Conservation (phyloP, 2,797 vertebrate species). For the Hyperoplus immaculatus region DNA sequence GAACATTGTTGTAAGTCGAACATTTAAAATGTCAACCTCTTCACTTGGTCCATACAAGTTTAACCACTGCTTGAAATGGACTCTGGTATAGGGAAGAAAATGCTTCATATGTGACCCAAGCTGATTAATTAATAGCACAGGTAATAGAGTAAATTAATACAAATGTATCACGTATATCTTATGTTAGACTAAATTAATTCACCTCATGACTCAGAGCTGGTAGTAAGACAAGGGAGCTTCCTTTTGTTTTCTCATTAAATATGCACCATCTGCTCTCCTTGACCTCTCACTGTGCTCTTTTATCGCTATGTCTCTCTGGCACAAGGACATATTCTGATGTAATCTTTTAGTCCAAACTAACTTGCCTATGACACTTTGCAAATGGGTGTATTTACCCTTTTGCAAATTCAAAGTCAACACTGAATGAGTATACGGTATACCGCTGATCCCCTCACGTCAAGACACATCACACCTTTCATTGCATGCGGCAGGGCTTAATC, state of each 20-base stretch:
- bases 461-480: constrained; percentile 57
- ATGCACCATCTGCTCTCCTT: constrained; percentile 38
- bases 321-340: neutral
- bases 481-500: constrained; percentile 48
- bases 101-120: neutral
- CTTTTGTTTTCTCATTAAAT: constrained; percentile 42
- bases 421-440: constrained; percentile 19
- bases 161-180: constrained; percentile 21
- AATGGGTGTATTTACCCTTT: constrained; percentile 37
- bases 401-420: constrained; percentile 52
- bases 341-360: constrained; percentile 7
- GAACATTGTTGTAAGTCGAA: constrained; percentile 29
- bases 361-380: constrained; percentile 22
- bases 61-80: constrained; percentile 13
- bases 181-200: constrained; percentile 19
- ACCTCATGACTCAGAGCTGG: constrained; percentile 1
- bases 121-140: constrained; percentile 24
- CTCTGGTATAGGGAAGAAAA: neutral
- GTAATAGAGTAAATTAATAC: constrained; percentile 39
- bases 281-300: constrained; percentile 1
- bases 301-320: neutral
- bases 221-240: constrained; percentile 3
- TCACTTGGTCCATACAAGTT: constrained; percentile 28
- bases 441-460: constrained; percentile 44
- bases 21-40: constrained; percentile 43